phyloP scores from a whole-genome alignment of 2,888 invertebrate species.

The Leptinotarsa peninsularis region DNA sequence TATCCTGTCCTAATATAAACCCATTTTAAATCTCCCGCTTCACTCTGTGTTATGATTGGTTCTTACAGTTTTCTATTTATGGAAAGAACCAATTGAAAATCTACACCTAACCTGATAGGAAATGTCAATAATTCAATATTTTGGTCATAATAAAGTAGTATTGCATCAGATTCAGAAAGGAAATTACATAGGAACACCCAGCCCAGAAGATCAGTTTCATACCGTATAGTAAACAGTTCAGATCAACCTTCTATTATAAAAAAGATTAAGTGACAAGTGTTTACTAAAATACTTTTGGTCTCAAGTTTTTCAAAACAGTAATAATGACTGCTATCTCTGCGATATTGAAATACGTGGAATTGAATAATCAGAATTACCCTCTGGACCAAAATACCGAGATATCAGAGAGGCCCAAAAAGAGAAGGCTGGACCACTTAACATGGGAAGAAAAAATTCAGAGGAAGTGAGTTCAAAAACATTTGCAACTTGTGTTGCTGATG shows the following conservation, averaged over 20 bases:
- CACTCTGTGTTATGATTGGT: not conserved
- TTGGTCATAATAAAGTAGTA: not conserved
- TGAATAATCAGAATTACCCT: constrained; percentile 51
- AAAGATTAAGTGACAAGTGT: too few relatives aligned
- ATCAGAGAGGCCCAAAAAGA: constrained; percentile 71
- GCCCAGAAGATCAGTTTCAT: not conserved
- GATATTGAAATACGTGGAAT: constrained; percentile 60
- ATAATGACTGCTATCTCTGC: constrained; percentile 50
- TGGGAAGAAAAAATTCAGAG: constrained; percentile 90
- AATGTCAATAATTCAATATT: not conserved
- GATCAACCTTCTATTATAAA: too few relatives aligned
- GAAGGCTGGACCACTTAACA: constrained; percentile 84
- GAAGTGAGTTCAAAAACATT: constrained; percentile 74
- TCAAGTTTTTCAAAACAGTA: not conserved
- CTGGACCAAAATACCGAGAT: constrained; percentile 54
- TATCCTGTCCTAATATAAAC: too few relatives aligned
- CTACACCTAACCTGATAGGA: not conserved
- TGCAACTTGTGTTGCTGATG: not conserved
- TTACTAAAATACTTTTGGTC: too few relatives aligned
- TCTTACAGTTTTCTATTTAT: not conserved
- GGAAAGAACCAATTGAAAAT: not conserved
- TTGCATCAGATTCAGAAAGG: constrained; percentile 17
- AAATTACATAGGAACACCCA: not conserved
- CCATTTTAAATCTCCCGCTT: not conserved
- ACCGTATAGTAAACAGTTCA: too few relatives aligned